A percentile compares a stretch with the other conserved stretches of the same genome.
These are phyloP conservation scores for Drosophila differens DNA, from an alignment of 2,888 invertebrate genomes.

Conservation along the genomic window DNA sequence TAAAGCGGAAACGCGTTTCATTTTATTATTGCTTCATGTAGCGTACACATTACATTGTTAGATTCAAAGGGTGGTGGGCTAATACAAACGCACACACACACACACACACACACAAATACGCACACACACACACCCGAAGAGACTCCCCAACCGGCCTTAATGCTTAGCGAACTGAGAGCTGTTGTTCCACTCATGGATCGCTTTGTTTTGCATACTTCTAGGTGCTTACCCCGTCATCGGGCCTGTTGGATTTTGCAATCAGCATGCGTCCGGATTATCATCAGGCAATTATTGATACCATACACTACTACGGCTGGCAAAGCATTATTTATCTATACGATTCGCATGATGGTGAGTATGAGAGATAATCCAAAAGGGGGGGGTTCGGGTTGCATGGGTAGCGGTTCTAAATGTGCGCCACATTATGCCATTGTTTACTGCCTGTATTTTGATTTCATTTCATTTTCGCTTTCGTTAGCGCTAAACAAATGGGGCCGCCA, in stretches of 20 bases:
- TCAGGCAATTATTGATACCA: conserved; percentile 97
- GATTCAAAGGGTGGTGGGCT: conserved; percentile 21
- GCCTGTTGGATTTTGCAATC: conserved; percentile 95
- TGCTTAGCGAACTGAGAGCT: conserved; percentile 22
- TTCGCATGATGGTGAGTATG: conserved; percentile 90
- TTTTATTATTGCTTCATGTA: conserved; percentile 79
- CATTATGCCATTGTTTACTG: conserved; percentile 63
- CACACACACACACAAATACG: background rate
- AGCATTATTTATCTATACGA: conserved; percentile 92
- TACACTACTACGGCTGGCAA: conserved; percentile 94
- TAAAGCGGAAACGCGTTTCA: conserved; percentile 78
- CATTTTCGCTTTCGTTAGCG: conserved; percentile 66
- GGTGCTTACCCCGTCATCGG: conserved; percentile 94
- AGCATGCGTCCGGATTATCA: conserved; percentile 98
- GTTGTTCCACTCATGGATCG: conserved; percentile 47
- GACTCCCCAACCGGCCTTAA: background rate
- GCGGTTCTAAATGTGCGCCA: conserved; percentile 4
- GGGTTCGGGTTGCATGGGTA: background rate
- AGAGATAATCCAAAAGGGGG: conserved; percentile 12
- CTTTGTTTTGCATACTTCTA: conserved; percentile 84
- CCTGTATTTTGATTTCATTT: conserved; percentile 72
- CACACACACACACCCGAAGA: background rate
- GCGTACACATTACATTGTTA: conserved; percentile 77
- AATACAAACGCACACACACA: background rate
- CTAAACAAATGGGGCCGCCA: conserved; percentile 64